Evolutionary conservation across 2,797 vertebrate species (phyloP), one percentile per base, ranked within the genome.

Genomic region (Xenops minutus): DNA sequence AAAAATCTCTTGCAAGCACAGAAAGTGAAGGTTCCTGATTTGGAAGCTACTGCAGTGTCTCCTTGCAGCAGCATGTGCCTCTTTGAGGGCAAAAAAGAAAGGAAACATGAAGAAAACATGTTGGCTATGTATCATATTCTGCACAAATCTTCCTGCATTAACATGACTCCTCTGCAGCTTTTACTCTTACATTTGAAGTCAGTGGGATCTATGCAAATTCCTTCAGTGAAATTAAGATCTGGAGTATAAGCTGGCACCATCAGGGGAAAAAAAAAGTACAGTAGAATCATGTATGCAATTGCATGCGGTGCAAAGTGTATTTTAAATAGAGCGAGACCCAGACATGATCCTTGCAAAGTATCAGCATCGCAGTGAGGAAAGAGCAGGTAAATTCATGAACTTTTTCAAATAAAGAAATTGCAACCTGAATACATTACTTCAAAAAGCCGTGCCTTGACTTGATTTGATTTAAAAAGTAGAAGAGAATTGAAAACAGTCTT

Each of bases 331-430:
- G 67, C 39, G 74, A 96, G 91, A 89, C 62, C 67, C 78, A 95
- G 66, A 82, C 71, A 84, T 41, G 78, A 49, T 88, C 78, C 56
- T 92, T 86, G 68, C 76, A 95, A 80, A 91, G 56, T 64, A 91
- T 77, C 76, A 92, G 49, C 74, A 80, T 49, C 41, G 14, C n/a
- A 39, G 63, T 52, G 58, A 88, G 78, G 63, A 92, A 94, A 94
- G 55, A 93, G 74, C 62, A 95, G 85, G 93, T 92, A 93, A 63
- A 96, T 88, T 94, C 86, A 85, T 83, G 91, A 94, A 95, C 92
- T 95, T 94, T 89, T 93, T 84, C 77, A 91, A 95, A 96, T 94
- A 92, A 95, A 93, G 85, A 91, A 95, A 96, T 94, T 95, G 93
- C 89, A 95, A 90, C 59, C 79, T 63, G 43, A 94, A 97, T 77